These are phyloP conservation scores for Brachionus manjavacas DNA, from an alignment of 1,140 invertebrate genomes.

Conservation along the genomic window DNA sequence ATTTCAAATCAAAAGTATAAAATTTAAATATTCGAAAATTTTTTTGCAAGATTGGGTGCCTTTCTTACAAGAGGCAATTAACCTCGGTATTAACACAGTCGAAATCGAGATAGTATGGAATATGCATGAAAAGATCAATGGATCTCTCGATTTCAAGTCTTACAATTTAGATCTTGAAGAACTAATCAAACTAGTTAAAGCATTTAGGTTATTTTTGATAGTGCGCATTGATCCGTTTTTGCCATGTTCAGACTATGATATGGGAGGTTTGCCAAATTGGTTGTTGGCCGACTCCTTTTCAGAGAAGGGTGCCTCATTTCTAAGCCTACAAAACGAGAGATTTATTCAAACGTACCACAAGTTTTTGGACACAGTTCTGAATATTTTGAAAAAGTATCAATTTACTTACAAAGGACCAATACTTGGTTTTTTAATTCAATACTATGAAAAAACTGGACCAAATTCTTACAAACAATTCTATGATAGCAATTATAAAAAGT, in stretches of 20 bases:
- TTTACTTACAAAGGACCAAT: not conserved
- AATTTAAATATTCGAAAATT: constrained; percentile 12
- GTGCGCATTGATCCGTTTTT: constrained; percentile 14
- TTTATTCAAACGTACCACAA: not conserved
- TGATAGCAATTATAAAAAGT: not conserved
- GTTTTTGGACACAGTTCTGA: not conserved
- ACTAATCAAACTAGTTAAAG: constrained; percentile 9
- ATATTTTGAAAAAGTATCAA: not conserved
- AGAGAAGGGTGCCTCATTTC: not conserved
- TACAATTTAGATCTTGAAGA: not conserved
- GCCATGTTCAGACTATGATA: constrained; percentile 28
- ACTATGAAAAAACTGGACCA: not conserved
- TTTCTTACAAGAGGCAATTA: not conserved
- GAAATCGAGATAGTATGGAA: constrained; percentile 38
- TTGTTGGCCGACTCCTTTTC: not conserved
- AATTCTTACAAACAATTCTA: not conserved
- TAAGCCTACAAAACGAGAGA: not conserved
- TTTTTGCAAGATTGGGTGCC: not conserved
- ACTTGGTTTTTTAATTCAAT: not conserved
- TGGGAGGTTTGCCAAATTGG: constrained; percentile 34
- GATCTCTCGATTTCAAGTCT: not conserved
- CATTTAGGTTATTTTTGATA: not conserved
- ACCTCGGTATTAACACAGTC: constrained; percentile 27
- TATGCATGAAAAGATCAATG: not conserved
- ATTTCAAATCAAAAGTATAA: constrained; percentile 36